These are phyloP conservation scores for Andinoacara biseriatus DNA, from an alignment of 2,113 vertebrate genomes.

Conservation along the genomic window DNA sequence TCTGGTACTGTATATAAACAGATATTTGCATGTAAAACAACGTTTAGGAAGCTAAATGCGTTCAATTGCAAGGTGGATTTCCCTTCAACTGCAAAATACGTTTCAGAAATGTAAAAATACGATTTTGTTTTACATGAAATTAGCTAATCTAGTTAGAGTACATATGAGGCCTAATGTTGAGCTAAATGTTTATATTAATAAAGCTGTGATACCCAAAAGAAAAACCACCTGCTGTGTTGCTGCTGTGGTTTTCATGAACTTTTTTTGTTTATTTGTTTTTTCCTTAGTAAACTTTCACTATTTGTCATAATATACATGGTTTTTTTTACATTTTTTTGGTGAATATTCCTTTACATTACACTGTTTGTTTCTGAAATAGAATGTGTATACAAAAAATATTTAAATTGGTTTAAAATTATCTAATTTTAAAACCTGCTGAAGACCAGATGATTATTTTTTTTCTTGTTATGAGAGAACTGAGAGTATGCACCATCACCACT, in stretches of 20 bases:
- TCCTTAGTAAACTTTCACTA: not conserved
- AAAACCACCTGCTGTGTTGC: not conserved
- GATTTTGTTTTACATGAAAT: not conserved
- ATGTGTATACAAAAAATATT: not conserved
- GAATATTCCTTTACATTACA: not conserved
- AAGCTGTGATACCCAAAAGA: not conserved
- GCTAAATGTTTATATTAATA: not conserved
- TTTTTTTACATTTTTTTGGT: not conserved
- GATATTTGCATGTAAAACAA: no score
- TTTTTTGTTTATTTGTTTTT: not conserved
- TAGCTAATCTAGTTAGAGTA: not conserved
- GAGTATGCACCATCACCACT: conserved; percentile 36
- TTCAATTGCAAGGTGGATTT: no score
- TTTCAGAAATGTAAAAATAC: no score
- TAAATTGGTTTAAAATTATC: not conserved
- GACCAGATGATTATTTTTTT: not conserved
- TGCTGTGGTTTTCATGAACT: not conserved
- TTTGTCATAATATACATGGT: not conserved
- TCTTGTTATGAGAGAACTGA: not conserved
- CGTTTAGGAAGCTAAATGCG: no score
- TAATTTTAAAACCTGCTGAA: no score
- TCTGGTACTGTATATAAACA: not conserved
- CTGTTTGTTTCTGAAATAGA: not conserved
- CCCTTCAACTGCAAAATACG: no score
- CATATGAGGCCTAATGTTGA: not conserved